Conservation (phyloP, 2,888 invertebrate species). For the Platerodrilus igneus region DNA sequence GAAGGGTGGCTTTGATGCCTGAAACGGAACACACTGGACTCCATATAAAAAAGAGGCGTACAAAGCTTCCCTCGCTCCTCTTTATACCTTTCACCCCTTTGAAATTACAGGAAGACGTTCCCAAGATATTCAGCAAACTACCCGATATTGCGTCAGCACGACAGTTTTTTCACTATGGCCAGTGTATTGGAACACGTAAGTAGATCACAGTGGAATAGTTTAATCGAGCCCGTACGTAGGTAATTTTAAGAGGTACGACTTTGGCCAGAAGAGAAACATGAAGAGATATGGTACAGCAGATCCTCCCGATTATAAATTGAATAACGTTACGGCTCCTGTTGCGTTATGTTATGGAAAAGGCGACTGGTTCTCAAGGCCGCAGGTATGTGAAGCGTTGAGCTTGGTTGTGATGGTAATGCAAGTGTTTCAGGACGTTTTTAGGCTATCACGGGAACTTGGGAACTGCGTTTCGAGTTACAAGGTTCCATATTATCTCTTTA, state of each 20-base stretch:
- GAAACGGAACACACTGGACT: conserved; percentile 52
- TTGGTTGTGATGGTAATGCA: background rate
- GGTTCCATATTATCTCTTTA: conserved; percentile 12
- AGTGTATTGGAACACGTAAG: conserved; percentile 52
- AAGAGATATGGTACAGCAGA: conserved; percentile 3
- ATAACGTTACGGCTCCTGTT: conserved; percentile 49
- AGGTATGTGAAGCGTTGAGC: too few species aligned
- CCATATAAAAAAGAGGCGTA: conserved; percentile 9
- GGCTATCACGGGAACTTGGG: conserved; percentile 12
- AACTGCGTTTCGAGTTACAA: conserved; percentile 15
- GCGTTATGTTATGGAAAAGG: conserved; percentile 53
- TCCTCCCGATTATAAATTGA: conserved; percentile 37
- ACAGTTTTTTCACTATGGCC: conserved; percentile 69
- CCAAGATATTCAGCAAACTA: conserved; percentile 33
- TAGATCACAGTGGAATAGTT: background rate
- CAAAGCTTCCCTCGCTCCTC: background rate
- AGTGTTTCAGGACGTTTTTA: conserved; percentile 17
- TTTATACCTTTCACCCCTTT: background rate
- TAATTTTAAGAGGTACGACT: conserved; percentile 12
- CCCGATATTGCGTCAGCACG: conserved; percentile 52
- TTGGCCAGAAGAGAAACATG: conserved; percentile 8
- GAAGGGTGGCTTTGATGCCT: conserved; percentile 54
- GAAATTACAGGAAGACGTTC: conserved; percentile 40
- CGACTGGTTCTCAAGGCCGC: conserved; percentile 42
- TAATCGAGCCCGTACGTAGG: conserved; percentile 8